Percentiles rank a stretch among this genome's conserved stretches.
phyloP scores from a whole-genome alignment of 2,113 vertebrate species.

The Scalopus aquaticus region DNA sequence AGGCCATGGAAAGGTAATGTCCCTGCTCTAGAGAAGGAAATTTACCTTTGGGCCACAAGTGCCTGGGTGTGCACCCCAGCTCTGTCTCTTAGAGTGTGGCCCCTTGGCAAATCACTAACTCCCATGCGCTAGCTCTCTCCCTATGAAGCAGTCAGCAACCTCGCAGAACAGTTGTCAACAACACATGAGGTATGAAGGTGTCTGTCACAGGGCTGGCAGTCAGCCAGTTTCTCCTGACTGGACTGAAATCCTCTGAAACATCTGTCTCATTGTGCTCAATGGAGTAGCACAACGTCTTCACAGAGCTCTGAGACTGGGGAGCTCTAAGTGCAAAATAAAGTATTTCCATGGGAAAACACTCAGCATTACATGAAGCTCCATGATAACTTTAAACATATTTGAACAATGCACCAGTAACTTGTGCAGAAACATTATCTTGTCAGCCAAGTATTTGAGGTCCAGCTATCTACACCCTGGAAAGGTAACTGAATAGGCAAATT shows the following conservation, averaged over 20 bases:
- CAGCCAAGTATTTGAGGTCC: not conserved
- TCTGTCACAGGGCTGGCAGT: not conserved
- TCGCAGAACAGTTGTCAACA: not conserved
- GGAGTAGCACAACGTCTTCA: not conserved
- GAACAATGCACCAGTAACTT: not conserved
- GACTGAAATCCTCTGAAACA: conserved; percentile 49
- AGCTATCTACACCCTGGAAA: not conserved
- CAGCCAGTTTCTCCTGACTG: not conserved
- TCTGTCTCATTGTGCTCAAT: not conserved
- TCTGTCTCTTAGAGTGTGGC: not conserved
- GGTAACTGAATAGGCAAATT: not conserved
- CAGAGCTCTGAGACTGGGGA: not conserved
- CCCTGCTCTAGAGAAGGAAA: not conserved
- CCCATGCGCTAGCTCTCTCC: not conserved
- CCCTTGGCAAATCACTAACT: too few species aligned
- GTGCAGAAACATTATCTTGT: not conserved
- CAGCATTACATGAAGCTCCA: not conserved
- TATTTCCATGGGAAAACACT: not conserved
- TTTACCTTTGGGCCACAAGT: not conserved
- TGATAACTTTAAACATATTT: conserved; percentile 18
- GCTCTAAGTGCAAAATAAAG: not conserved
- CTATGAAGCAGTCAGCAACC: not conserved
- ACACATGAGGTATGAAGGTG: not conserved
- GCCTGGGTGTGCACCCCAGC: not conserved
- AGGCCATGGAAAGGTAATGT: not conserved